These are phyloP conservation scores for Portunus trituberculatus DNA, from an alignment of 1,140 invertebrate species.

Conservation along the genomic window DNA sequence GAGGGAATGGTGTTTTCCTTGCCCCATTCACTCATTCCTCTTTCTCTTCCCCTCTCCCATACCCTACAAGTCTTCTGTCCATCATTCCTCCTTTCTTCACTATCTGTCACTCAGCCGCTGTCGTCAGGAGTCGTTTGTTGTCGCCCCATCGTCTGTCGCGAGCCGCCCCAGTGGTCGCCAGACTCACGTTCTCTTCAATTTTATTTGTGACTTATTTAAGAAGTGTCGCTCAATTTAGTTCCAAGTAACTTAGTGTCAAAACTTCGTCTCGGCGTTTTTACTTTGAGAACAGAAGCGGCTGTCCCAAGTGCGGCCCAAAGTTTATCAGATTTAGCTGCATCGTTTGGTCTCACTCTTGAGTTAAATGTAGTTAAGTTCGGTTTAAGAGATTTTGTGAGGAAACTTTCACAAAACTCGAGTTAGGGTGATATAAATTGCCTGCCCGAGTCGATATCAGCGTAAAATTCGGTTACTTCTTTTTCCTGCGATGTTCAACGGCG, in stretches of 20 bases:
- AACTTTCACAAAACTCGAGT: not conserved
- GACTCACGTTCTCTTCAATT: not conserved
- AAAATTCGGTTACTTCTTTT: not conserved
- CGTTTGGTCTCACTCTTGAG: slow-evolving; percentile 3
- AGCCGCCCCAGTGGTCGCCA: not conserved
- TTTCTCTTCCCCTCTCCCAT: not conserved
- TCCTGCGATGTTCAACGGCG: not conserved
- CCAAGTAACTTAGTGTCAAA: slow-evolving; percentile 1
- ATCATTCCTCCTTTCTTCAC: not conserved
- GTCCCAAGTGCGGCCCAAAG: not conserved
- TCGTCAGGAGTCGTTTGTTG: not conserved
- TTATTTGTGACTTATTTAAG: not conserved
- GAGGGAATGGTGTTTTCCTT: not conserved
- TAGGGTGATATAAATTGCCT: slow-evolving; percentile 2
- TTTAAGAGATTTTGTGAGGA: too few relatives aligned
- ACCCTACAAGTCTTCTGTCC: not conserved
- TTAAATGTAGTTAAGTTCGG: too few relatives aligned
- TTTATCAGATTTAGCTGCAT: slow-evolving; percentile 2
- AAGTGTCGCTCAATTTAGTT: not conserved
- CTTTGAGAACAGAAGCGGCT: slow-evolving; percentile 4
- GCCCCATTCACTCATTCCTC: not conserved
- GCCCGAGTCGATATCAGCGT: not conserved
- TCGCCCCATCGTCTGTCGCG: not conserved
- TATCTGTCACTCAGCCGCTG: not conserved
- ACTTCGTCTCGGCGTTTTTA: not conserved